Conservation (phyloP, 2,797 vertebrate genomes). For the Hoplostethus mediterraneus region DNA sequence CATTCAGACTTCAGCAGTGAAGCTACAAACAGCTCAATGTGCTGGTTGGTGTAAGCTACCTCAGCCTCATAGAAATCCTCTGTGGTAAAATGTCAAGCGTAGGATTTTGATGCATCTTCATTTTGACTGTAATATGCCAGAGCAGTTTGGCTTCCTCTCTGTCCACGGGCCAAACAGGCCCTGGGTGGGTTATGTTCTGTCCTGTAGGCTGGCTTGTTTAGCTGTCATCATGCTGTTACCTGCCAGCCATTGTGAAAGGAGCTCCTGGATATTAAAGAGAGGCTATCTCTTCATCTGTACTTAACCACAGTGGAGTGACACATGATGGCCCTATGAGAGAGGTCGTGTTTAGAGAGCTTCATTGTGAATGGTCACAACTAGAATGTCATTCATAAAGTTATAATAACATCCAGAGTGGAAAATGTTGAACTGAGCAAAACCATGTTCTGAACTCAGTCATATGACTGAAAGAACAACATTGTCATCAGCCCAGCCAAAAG, state of each 20-base stretch:
- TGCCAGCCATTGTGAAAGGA: slow-evolving; percentile 81
- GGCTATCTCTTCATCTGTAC: slow-evolving; percentile 82
- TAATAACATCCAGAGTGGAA: slow-evolving; percentile 58
- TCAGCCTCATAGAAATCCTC: background rate
- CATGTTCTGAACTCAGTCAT: slow-evolving; percentile 58
- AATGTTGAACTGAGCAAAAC: slow-evolving; percentile 59
- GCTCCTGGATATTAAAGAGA: slow-evolving; percentile 84
- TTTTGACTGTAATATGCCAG: slow-evolving; percentile 30
- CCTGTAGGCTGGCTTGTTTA: slow-evolving; percentile 76
- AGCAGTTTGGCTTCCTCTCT: slow-evolving; percentile 42
- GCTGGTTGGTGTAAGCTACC: slow-evolving; percentile 11
- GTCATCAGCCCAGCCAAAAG: slow-evolving; percentile 61
- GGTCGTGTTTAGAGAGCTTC: slow-evolving; percentile 33
- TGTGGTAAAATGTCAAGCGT: slow-evolving; percentile 3
- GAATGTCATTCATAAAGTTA: slow-evolving; percentile 8
- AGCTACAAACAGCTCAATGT: slow-evolving; percentile 19
- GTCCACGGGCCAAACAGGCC: slow-evolving; percentile 26
- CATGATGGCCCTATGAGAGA: slow-evolving; percentile 62
- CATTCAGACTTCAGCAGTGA: slow-evolving; percentile 20
- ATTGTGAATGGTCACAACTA: slow-evolving; percentile 5
- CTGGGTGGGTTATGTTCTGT: slow-evolving; percentile 67
- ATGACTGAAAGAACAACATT: slow-evolving; percentile 69
- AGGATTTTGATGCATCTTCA: slow-evolving; percentile 28
- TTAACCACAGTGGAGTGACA: slow-evolving; percentile 75
- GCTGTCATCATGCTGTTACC: slow-evolving; percentile 80